phyloP scores from a whole-genome alignment of 2,888 invertebrate genomes.

The Lysandra bellargus region DNA sequence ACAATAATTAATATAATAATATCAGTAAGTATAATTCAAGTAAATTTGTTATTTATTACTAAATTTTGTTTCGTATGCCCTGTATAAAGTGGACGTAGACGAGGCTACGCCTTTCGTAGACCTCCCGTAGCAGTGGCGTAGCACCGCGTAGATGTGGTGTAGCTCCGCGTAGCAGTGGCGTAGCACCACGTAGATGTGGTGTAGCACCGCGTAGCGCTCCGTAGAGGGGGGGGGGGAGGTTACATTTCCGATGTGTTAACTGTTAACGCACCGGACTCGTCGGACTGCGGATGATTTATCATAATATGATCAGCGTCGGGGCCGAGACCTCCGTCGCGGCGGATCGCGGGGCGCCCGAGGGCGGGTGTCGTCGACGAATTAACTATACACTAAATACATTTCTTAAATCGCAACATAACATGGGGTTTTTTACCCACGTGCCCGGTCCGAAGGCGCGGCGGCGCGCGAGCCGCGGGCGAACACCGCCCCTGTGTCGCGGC shows the following conservation, averaged over 20 bases:
- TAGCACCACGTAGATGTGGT: not conserved
- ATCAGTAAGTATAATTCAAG: too few relatives aligned
- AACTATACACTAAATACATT: conserved; percentile 29
- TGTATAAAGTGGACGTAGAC: too few relatives aligned
- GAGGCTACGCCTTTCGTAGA: not conserved
- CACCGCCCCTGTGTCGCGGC: not conserved
- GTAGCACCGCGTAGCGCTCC: not conserved
- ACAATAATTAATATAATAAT: too few relatives aligned
- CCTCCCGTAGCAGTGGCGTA: not conserved
- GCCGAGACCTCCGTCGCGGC: not conserved
- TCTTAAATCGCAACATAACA: conserved; percentile 21
- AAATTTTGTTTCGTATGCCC: too few relatives aligned
- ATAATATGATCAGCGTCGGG: not conserved
- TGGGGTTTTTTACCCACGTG: conserved; percentile 19
- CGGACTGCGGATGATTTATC: not conserved
- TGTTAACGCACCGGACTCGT: not conserved
- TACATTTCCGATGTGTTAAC: too few relatives aligned
- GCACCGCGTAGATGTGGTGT: not conserved
- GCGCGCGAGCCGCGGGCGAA: not conserved
- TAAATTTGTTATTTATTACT: too few relatives aligned
- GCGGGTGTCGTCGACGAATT: not conserved
- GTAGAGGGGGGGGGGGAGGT: not conserved
- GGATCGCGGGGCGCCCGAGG: not conserved
- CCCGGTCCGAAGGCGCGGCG: not conserved
- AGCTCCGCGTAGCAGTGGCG: not conserved